Evolutionary conservation across 2,888 invertebrate species (phyloP).

Genomic region (Caenorhabditis becei): DNA sequence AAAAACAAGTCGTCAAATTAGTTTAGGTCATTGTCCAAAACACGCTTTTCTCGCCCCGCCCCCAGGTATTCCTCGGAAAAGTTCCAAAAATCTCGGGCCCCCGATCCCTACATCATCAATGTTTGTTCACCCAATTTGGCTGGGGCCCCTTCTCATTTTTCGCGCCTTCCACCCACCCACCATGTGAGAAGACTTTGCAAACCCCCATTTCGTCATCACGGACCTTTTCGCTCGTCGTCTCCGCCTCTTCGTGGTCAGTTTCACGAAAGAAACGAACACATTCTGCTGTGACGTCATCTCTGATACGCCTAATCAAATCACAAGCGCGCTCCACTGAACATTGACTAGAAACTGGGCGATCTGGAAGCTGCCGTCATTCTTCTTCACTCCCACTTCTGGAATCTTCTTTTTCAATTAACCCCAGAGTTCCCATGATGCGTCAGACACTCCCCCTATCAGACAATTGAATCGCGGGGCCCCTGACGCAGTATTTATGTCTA

Average conservation of each 20-base stretch:
- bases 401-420: too few relatives aligned
- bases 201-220: slow-evolving; percentile 25
- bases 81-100: neutral
- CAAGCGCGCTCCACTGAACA: too few relatives aligned
- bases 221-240: neutral
- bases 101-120: slow-evolving; percentile 31
- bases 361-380: too few relatives aligned
- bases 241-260: too few relatives aligned
- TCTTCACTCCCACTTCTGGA: neutral
- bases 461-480: too few relatives aligned
- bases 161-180: slow-evolving; percentile 37
- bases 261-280: neutral
- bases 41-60: slow-evolving; percentile 1
- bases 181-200: slow-evolving; percentile 33
- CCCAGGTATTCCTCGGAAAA: neutral
- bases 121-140: slow-evolving; percentile 52
- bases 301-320: too few relatives aligned
- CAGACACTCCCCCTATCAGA: too few relatives aligned
- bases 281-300: neutral
- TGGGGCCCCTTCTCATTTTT: slow-evolving; percentile 22
- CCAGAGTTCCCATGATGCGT: too few relatives aligned
- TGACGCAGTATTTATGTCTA: too few relatives aligned
- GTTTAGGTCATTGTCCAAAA: neutral
- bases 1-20: too few relatives aligned
- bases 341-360: too few relatives aligned